Conservation (phyloP, 2,113 vertebrate species). For the Galemys pyrenaicus region DNA sequence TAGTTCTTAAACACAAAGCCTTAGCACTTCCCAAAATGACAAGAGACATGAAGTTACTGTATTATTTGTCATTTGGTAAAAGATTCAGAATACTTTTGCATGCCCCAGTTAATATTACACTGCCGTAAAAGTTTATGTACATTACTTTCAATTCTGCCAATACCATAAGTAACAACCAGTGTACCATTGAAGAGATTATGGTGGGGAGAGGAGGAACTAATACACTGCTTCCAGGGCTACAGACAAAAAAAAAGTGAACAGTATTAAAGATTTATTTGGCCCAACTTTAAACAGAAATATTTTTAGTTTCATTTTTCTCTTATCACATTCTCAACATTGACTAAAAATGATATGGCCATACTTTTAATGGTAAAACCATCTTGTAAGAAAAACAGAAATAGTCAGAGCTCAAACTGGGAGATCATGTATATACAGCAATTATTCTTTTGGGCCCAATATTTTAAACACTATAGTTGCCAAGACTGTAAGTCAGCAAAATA, state of each 20-base stretch:
- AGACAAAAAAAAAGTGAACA: neutral
- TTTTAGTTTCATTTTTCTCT: neutral
- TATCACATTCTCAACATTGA: constrained; percentile 22
- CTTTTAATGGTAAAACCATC: neutral
- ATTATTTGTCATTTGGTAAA: neutral
- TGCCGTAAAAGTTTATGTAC: neutral
- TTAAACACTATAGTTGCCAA: neutral
- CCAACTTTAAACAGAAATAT: constrained; percentile 32
- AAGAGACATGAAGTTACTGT: neutral
- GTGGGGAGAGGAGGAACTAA: neutral
- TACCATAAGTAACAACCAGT: neutral
- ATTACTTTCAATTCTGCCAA: neutral
- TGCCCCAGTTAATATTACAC: neutral
- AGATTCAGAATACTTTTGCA: neutral
- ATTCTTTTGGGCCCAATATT: neutral
- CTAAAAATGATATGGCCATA: neutral
- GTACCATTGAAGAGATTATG: neutral
- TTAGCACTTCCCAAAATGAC: neutral
- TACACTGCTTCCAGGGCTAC: neutral
- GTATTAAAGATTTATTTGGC: neutral
- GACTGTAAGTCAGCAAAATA: neutral
- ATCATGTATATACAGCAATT: neutral
- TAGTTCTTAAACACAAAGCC: neutral
- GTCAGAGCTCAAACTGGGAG: neutral
- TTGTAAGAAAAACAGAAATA: neutral